phyloP scores from a whole-genome alignment of 2,113 vertebrate genomes.

The Raja brachyura region DNA sequence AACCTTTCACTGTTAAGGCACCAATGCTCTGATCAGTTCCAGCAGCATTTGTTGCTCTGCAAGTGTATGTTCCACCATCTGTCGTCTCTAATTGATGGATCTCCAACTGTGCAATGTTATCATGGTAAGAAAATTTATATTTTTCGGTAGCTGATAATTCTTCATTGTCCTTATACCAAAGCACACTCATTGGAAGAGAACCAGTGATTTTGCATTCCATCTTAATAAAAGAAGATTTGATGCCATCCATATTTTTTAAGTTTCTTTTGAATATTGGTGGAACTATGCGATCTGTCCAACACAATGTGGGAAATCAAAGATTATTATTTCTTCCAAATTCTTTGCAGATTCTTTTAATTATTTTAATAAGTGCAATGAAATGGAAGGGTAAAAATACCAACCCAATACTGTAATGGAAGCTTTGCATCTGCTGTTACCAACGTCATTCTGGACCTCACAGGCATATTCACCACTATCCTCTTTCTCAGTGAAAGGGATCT shows the following conservation, averaged over 20 bases:
- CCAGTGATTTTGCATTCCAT: conserved; percentile 90
- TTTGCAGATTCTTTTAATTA: background rate
- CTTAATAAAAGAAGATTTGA: conserved; percentile 89
- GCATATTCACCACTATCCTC: conserved; percentile 79
- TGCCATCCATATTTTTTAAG: conserved; percentile 84
- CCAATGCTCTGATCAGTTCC: conserved; percentile 85
- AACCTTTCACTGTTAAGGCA: conserved; percentile 87
- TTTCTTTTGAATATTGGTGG: conserved; percentile 93
- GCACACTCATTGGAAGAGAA: conserved; percentile 83
- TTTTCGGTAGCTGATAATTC: conserved; percentile 77
- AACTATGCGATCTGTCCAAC: conserved; percentile 84
- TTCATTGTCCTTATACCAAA: conserved; percentile 86
- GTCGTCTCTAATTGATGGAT: conserved; percentile 76
- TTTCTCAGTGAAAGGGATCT: conserved; percentile 79
- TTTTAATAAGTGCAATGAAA: background rate
- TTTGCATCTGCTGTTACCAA: conserved; percentile 78
- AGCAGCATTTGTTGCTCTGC: conserved; percentile 83
- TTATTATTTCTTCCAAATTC: background rate
- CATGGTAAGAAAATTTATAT: conserved; percentile 89
- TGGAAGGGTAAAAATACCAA: conserved; percentile 58
- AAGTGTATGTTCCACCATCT: conserved; percentile 84
- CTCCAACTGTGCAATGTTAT: conserved; percentile 89
- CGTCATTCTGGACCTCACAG: conserved; percentile 89
- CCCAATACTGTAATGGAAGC: conserved; percentile 80
- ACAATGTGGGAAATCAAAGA: conserved; percentile 40